Conservation (phyloP, 2,113 vertebrate species). For the Dromas ardeola region DNA sequence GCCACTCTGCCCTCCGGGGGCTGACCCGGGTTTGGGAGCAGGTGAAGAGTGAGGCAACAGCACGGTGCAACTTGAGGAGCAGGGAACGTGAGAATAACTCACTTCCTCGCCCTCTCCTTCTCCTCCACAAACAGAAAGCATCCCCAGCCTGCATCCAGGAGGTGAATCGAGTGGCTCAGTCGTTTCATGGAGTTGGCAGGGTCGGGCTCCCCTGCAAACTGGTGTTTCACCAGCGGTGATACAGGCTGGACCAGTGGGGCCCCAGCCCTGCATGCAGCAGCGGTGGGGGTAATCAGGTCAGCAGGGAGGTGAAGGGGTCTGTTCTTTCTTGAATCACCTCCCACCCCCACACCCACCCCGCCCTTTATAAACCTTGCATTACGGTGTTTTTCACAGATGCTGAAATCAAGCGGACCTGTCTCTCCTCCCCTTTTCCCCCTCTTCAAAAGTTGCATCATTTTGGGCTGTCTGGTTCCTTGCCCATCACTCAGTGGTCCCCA, state of each 20-base stretch:
- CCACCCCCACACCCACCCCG: accelerated
- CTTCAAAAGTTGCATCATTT: not conserved
- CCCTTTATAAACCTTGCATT: not conserved
- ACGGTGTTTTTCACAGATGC: not conserved
- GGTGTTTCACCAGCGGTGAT: not conserved
- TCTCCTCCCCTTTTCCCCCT: not conserved
- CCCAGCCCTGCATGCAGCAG: not conserved
- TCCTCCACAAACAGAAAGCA: not conserved
- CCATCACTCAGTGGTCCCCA: not conserved
- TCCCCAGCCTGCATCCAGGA: not conserved
- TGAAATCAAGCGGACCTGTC: not conserved
- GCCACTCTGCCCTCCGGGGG: accelerated
- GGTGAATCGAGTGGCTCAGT: not conserved
- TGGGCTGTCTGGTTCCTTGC: not conserved
- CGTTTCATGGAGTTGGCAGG: not conserved
- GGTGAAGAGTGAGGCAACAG: accelerated
- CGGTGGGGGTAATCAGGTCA: not conserved
- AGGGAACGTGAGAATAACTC: not conserved
- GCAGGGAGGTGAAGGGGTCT: not conserved
- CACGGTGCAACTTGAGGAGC: accelerated
- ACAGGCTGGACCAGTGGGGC: not conserved
- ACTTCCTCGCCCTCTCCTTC: accelerated
- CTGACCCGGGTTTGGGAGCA: not conserved
- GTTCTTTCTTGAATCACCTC: not conserved
- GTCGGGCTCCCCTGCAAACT: not conserved